Conservation (phyloP, 2,113 vertebrate species). For the Dromas ardeola region DNA sequence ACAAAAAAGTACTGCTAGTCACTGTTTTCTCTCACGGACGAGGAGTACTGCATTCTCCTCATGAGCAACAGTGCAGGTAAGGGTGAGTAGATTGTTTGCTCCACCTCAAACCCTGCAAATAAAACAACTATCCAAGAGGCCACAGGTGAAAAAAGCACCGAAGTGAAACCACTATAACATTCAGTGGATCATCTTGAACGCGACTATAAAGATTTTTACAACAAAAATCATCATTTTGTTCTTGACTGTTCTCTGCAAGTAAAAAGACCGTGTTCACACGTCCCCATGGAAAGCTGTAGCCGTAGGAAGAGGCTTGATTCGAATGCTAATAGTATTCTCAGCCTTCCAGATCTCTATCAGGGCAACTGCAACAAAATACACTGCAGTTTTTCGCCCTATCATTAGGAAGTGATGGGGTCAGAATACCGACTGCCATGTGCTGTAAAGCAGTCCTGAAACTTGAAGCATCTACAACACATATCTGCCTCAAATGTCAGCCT, state of each 20-base stretch:
- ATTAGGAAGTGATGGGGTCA: neutral
- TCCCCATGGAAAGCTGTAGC: neutral
- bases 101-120: neutral
- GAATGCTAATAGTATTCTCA: neutral
- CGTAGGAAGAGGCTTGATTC: neutral
- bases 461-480: neutral
- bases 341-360: neutral
- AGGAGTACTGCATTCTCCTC: neutral
- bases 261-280: neutral
- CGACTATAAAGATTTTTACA: neutral
- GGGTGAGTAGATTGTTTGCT: neutral
- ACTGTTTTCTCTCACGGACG: neutral
- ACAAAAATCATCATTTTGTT: neutral
- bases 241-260: neutral
- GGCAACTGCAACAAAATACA: neutral
- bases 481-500: neutral
- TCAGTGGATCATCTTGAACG: neutral
- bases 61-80: neutral
- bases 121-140: fast-evolving
- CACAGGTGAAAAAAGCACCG: neutral
- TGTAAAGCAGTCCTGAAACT: neutral
- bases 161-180: neutral
- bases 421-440: neutral
- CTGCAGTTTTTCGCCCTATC: neutral
- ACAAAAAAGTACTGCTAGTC: neutral